phyloP scores from a whole-genome alignment of 2,888 invertebrate genomes.

The Oegoconia quadripuncta region DNA sequence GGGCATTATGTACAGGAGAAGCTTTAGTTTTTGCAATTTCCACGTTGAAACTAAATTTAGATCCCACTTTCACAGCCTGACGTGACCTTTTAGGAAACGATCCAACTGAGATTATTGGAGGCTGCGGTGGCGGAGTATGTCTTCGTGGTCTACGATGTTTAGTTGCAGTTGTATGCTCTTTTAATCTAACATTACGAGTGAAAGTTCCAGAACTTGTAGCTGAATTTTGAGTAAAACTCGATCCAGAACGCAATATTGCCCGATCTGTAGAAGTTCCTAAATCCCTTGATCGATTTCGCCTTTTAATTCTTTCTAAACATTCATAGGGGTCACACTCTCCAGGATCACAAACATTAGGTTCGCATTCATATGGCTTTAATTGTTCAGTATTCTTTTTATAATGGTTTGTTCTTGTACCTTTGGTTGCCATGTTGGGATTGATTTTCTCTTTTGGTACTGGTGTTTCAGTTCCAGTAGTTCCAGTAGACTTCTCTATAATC shows the following conservation, averaged over 20 bases:
- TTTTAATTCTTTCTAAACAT: slow-evolving; percentile 19
- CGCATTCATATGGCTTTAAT: slow-evolving; percentile 1
- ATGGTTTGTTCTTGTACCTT: slow-evolving; percentile 16
- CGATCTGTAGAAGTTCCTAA: slow-evolving; percentile 14
- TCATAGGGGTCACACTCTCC: slow-evolving; percentile 3
- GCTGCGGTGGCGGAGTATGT: background rate
- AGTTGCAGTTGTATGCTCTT: background rate
- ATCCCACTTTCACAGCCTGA: slow-evolving; percentile 22
- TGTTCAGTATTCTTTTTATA: background rate
- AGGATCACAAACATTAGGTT: background rate
- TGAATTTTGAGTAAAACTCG: slow-evolving; percentile 14
- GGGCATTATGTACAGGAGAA: no score
- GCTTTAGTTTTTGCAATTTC: slow-evolving; percentile 27
- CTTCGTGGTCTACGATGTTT: background rate
- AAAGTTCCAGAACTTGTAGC: slow-evolving; percentile 7
- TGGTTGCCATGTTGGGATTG: slow-evolving; percentile 9
- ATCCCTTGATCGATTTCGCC: slow-evolving; percentile 8
- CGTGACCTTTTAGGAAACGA: background rate
- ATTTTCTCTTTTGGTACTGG: slow-evolving; percentile 4
- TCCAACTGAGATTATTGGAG: background rate
- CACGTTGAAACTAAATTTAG: slow-evolving; percentile 27
- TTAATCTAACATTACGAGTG: slow-evolving; percentile 5
- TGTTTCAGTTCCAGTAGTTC: slow-evolving; percentile 16
- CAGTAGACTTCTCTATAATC: background rate
- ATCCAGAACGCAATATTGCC: slow-evolving; percentile 19